Conservation (phyloP, 53 echinoderm and acorn worm genomes). For the Holothuria leucospilota region DNA sequence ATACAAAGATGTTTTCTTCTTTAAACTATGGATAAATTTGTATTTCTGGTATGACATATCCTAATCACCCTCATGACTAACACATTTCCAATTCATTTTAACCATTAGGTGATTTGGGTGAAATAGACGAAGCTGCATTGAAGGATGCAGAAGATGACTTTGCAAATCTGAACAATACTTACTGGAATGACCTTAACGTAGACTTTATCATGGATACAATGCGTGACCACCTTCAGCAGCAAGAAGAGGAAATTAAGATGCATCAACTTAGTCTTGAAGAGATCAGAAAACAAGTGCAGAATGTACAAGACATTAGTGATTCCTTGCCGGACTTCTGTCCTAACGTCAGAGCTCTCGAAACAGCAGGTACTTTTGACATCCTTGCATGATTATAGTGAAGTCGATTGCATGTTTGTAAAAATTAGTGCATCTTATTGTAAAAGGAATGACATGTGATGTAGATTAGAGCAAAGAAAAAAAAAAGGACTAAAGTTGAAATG, state of each 20-base stretch:
- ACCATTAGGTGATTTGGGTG: constrained; percentile 59
- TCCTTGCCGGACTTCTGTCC: constrained; percentile 81
- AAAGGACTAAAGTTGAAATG: too few relatives aligned
- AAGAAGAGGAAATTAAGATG: constrained; percentile 65
- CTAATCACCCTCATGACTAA: neutral
- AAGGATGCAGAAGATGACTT: constrained; percentile 72
- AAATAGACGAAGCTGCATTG: constrained; percentile 60
- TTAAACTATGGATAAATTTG: neutral
- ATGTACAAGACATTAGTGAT: constrained; percentile 67
- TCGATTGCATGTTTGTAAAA: too few relatives aligned
- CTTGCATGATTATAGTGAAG: too few relatives aligned
- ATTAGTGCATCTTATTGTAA: too few relatives aligned
- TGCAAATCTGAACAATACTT: constrained; percentile 75
- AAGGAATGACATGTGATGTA: too few relatives aligned
- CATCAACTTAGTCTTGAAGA: constrained; percentile 80
- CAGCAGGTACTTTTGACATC: neutral
- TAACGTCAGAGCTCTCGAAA: neutral
- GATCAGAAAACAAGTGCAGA: constrained; percentile 68
- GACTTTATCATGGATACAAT: constrained; percentile 75
- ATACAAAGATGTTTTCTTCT: neutral
- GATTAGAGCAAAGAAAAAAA: too few relatives aligned
- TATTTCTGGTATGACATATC: too few relatives aligned
- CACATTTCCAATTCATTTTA: too few relatives aligned
- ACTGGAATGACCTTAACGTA: constrained; percentile 73
- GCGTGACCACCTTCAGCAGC: constrained; percentile 52